A percentile compares a stretch with the other conserved stretches of the same genome.
Conservation (phyloP, 2,888 invertebrate species). For the Scrobipalpa atriplicella region DNA sequence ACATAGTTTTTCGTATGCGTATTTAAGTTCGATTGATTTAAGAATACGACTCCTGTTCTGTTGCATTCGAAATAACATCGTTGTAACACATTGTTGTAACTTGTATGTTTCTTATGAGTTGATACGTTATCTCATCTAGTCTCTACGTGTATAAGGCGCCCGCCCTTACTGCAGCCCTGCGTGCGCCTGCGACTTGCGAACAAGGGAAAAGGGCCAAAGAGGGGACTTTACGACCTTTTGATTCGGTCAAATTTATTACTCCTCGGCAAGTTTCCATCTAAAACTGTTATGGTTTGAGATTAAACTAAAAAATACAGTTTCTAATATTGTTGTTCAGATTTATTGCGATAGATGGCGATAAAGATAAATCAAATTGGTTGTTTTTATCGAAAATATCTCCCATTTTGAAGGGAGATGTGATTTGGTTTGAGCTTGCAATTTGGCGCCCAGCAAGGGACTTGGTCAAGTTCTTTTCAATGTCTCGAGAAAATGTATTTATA, state of each 20-base stretch:
- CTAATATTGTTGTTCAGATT: slow-evolving; percentile 15
- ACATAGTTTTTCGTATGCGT: too few species aligned
- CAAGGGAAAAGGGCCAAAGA: slow-evolving; percentile 12
- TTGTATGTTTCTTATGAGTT: too few species aligned
- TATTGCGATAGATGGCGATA: slow-evolving; percentile 21
- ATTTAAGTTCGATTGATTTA: too few species aligned
- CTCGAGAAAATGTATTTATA: background rate
- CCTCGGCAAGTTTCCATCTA: slow-evolving; percentile 35
- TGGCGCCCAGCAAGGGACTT: slow-evolving; percentile 25
- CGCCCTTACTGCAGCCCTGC: slow-evolving; percentile 14
- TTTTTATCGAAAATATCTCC: background rate
- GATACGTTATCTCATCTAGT: background rate
- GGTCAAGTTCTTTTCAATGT: slow-evolving; percentile 5
- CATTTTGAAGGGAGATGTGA: slow-evolving; percentile 9
- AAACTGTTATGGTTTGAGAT: slow-evolving; percentile 26
- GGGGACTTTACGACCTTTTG: slow-evolving; percentile 53
- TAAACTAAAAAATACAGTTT: slow-evolving; percentile 24
- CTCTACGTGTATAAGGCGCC: background rate
- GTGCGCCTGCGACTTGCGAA: slow-evolving; percentile 15
- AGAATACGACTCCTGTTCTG: too few species aligned
- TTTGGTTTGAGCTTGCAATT: background rate
- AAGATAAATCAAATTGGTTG: slow-evolving; percentile 24
- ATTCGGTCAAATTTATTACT: slow-evolving; percentile 63
- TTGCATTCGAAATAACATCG: too few species aligned
- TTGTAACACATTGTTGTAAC: too few species aligned